A percentile compares a stretch with the other conserved stretches of the same genome.
Conservation (phyloP, 2,113 vertebrate species). For the Osmerus mordax region DNA sequence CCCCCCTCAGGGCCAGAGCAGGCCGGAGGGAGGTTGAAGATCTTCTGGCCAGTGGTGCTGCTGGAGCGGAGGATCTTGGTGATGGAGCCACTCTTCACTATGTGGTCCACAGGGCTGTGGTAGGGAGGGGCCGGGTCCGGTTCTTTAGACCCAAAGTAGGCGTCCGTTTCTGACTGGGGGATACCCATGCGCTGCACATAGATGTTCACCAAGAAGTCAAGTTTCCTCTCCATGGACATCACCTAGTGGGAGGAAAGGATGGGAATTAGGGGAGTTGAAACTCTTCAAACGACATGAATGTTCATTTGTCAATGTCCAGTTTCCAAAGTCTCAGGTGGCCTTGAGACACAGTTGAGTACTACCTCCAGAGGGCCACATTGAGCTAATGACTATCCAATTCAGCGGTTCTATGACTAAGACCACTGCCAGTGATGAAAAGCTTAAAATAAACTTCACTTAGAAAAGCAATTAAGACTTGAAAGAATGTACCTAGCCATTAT, state of each 20-base stretch:
- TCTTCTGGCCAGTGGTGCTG: slow-evolving; percentile 83
- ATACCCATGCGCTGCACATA: slow-evolving; percentile 96
- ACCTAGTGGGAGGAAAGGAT: slow-evolving; percentile 72
- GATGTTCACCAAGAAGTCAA: slow-evolving; percentile 96
- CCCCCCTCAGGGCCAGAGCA: slow-evolving; percentile 31
- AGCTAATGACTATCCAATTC: too few species aligned
- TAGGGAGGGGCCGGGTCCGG: slow-evolving; percentile 93
- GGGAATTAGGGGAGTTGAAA: neutral
- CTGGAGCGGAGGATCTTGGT: slow-evolving; percentile 83
- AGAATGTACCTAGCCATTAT: too few species aligned
- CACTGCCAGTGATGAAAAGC: too few species aligned
- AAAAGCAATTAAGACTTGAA: too few species aligned
- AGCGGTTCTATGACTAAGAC: too few species aligned
- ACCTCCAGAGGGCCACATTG: too few species aligned
- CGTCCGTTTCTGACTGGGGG: slow-evolving; percentile 88
- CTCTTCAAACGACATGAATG: too few species aligned
- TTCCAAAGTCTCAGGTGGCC: too few species aligned
- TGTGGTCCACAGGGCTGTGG: slow-evolving; percentile 88
- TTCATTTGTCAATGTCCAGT: too few species aligned
- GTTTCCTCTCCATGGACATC: slow-evolving; percentile 95
- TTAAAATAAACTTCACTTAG: too few species aligned
- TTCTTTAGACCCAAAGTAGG: slow-evolving; percentile 94
- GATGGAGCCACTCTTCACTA: slow-evolving; percentile 83
- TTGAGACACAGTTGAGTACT: too few species aligned
- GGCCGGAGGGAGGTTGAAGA: slow-evolving; percentile 71